A percentile compares a stretch with the other conserved stretches of the same genome.
phyloP scores from a whole-genome alignment of 2,888 invertebrate genomes.

The Epirrhoe tristata region DNA sequence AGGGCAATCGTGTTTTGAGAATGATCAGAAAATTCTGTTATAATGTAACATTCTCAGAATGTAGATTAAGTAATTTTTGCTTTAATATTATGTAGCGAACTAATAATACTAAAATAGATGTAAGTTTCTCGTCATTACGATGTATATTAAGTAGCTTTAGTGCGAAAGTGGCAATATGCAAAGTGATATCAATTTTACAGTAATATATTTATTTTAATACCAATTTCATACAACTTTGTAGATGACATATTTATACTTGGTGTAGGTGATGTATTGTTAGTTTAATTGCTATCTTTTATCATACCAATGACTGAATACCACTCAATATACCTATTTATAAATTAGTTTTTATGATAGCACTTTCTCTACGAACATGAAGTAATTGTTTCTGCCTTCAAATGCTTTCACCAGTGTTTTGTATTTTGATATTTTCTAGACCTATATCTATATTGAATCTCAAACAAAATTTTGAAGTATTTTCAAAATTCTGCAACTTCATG shows the following conservation, averaged over 20 bases:
- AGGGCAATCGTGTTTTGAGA: background rate
- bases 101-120: conserved; percentile 42
- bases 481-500: conserved; percentile 12
- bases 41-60: conserved; percentile 71
- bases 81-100: conserved; percentile 68
- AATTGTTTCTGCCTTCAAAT: conserved; percentile 32
- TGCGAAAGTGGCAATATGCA: conserved; percentile 52
- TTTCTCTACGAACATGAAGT: conserved; percentile 33
- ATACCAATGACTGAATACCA: conserved; percentile 43
- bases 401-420: conserved; percentile 34
- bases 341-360: conserved; percentile 31
- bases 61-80: conserved; percentile 63
- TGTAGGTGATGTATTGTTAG: conserved; percentile 33
- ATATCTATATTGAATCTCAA: conserved; percentile 9
- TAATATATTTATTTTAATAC: conserved; percentile 56
- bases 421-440: conserved; percentile 20
- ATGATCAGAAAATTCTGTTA: conserved; percentile 1
- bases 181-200: conserved; percentile 54
- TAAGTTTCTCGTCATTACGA: conserved; percentile 52
- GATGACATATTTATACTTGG: conserved; percentile 42
- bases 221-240: conserved; percentile 47
- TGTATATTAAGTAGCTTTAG: conserved; percentile 56
- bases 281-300: conserved; percentile 33
- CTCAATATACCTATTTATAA: conserved; percentile 18
- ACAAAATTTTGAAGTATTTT: conserved; percentile 18